phyloP scores from a whole-genome alignment of 2,113 vertebrate genomes.

The Arizona elegans region DNA sequence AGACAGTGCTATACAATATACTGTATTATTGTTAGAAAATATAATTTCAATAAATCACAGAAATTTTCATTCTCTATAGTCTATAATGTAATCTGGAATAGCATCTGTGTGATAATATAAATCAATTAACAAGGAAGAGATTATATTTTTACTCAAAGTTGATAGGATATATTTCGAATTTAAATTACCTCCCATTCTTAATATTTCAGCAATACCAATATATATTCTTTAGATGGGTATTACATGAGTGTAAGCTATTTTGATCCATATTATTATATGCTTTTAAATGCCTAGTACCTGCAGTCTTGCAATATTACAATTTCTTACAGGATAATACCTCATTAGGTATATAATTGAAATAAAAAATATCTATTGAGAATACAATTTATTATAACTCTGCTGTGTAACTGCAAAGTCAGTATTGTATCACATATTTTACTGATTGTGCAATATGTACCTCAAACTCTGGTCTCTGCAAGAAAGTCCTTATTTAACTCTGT shows the following conservation, averaged over 20 bases:
- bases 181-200: not conserved
- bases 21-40: conserved; percentile 33
- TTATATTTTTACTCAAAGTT: conserved; percentile 44
- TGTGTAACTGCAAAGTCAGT: not conserved
- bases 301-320: not conserved
- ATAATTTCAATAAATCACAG: conserved; percentile 43
- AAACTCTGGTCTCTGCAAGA: not conserved
- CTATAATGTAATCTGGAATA: conserved; percentile 62
- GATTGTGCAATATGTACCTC: not conserved
- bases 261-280: not conserved
- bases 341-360: not conserved
- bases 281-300: not conserved
- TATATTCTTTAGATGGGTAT: not conserved
- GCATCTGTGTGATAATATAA: conserved; percentile 50
- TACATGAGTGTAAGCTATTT: not conserved
- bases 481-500: not conserved
- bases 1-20: conserved; percentile 45
- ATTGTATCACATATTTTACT: not conserved
- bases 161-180: conserved; percentile 8
- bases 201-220: not conserved
- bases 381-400: not conserved
- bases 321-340: not conserved
- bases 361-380: not conserved
- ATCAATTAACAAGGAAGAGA: conserved; percentile 45
- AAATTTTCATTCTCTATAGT: conserved; percentile 52